Percentiles rank a stretch among this genome's conserved stretches.
Evolutionary conservation across 2,113 vertebrate species (phyloP).

Genomic region (Coregonus clupeaformis): DNA sequence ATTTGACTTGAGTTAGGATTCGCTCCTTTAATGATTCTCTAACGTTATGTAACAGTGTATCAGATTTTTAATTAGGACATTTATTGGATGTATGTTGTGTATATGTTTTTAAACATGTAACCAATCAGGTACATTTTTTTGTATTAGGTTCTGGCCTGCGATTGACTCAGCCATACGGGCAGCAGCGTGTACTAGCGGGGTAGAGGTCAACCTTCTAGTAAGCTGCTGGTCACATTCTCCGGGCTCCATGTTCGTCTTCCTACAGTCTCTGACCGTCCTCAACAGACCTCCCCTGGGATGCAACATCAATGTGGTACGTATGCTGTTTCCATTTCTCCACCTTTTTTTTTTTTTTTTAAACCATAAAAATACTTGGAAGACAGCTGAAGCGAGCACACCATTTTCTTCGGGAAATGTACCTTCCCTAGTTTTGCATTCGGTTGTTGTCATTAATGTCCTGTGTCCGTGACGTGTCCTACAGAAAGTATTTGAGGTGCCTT

Average conservation of each 20-base stretch:
- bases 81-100: neutral
- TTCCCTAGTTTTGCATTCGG: neutral
- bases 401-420: neutral
- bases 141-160: conserved; percentile 76
- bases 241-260: conserved; percentile 75
- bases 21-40: too few relatives aligned
- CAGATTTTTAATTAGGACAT: neutral
- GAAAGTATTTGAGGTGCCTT: conserved; percentile 78
- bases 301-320: conserved; percentile 69
- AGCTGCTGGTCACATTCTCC: conserved; percentile 80
- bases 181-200: conserved; percentile 68
- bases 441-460: neutral
- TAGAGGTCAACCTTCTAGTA: conserved; percentile 74
- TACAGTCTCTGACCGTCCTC: conserved; percentile 76
- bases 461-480: conserved; percentile 40
- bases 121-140: too few relatives aligned
- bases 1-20: too few relatives aligned
- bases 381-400: neutral
- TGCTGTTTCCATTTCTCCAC: neutral
- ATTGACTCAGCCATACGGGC: conserved; percentile 73
- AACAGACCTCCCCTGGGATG: conserved; percentile 62
- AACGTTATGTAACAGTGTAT: too few relatives aligned
- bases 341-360: neutral
- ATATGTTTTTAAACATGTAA: neutral
- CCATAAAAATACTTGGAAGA: too few relatives aligned